phyloP scores from a whole-genome alignment of 2,888 invertebrate genomes.

The Thymelicus lineola region DNA sequence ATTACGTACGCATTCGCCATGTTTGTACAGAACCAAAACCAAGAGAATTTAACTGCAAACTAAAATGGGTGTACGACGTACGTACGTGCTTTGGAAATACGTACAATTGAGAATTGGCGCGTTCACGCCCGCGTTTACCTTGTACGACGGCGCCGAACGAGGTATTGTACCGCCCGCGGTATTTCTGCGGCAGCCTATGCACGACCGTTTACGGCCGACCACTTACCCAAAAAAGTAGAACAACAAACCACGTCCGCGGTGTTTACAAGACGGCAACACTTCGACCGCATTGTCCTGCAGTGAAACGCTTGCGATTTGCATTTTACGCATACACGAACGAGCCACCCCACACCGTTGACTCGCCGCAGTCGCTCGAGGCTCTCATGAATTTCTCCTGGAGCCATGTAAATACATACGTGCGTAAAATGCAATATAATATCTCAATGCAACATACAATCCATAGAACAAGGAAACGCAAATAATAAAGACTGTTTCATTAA shows the following conservation, averaged over 20 bases:
- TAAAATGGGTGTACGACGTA: constrained; percentile 60
- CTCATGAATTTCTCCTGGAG: constrained; percentile 67
- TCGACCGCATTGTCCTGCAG: constrained; percentile 75
- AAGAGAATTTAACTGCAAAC: constrained; percentile 57
- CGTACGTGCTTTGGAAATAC: constrained; percentile 57
- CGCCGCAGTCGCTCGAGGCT: constrained; percentile 37
- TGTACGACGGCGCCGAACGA: constrained; percentile 72
- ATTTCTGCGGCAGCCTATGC: constrained; percentile 79
- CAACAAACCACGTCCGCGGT: constrained; percentile 74
- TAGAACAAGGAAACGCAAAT: constrained; percentile 9
- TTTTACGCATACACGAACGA: constrained; percentile 70
- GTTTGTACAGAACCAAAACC: constrained; percentile 56
- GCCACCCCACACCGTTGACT: constrained; percentile 49
- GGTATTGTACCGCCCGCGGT: constrained; percentile 75
- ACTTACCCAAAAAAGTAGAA: constrained; percentile 84
- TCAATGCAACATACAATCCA: neutral
- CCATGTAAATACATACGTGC: constrained; percentile 7
- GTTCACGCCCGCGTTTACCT: constrained; percentile 68
- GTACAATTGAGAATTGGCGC: constrained; percentile 63
- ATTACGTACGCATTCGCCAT: constrained; percentile 44
- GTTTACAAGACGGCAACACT: constrained; percentile 82
- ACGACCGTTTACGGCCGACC: constrained; percentile 75
- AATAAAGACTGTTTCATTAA: neutral
- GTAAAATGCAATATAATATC: neutral
- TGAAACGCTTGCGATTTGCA: constrained; percentile 78